Base-by-base conservation (phyloP, 2,113 vertebrate species). In the Sinocyclocheilus maitianheensis region DNA sequence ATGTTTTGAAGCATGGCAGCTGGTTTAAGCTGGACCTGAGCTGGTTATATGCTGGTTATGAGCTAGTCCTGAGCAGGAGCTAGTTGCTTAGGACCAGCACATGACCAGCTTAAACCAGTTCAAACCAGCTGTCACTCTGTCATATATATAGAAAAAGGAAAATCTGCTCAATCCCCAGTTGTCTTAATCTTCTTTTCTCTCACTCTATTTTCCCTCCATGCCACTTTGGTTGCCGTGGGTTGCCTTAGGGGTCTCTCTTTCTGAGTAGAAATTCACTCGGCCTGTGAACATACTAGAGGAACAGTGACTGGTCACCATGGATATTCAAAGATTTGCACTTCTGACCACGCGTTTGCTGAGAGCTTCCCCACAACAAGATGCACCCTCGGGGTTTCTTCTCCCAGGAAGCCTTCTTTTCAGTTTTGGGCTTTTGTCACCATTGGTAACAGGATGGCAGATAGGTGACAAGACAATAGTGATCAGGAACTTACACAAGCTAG, bases 281-380 rank as follows among this genome's bases (percentile, higher is more conserved):
- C 81, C 87, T 84, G 86, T 51, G 88, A 88, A 87, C 87, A 87
- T 92, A 87, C 60, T 78, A 78, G 13, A 90, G 71, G 87, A 85
- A 81, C 83, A 81, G 77, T 87, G 86, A 83, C 76, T n/a, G 37
- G 88, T 93, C 85, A 72, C 92, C 91, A 91, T 92, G 90, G 90
- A 79, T 89, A 92, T 91, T 24, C 77, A 6, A 84, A 13, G 75
- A 87, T 81, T 85, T 10, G 9, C 74, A 75, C 82, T 85, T 78
- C 22, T 40, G 30, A 48, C 77, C 14, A 43, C 24, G 62, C 20
- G 26, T 75, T 81, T 81, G 55, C 55, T 77, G 76, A 88, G 51
- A 30, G 37, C 24, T 34, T 24, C 74, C 75, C 53, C 12, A 30
- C 37, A 88, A 51, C 65, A 83, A 40, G 4, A 74, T 4, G 40